Evolutionary conservation across 2,888 invertebrate genomes (phyloP), one percentile per base, ranked within the genome.

Genomic region (Entomobrya multifasciata): DNA sequence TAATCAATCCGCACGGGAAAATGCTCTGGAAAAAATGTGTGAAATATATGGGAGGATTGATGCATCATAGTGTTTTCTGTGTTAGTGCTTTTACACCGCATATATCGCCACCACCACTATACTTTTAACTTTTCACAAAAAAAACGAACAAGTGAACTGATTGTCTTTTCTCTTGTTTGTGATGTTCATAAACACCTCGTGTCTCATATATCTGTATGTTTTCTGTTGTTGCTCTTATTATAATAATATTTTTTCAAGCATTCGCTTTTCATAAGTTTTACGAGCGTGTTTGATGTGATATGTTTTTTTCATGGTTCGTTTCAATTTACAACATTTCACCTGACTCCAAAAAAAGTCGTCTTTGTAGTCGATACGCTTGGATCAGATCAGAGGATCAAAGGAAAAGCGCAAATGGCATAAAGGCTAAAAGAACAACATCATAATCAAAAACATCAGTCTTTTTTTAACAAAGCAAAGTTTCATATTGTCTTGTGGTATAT

Each of bases 1-100:
- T 72, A 72, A 72, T 72, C 72, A 72, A 72, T 72, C 30, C 72
- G 27, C 72, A 72, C 72, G 72, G 49, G 49, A 72, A 72, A 70
- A 72, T 49, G 47, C n/a, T 41, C 15, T 49, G 27, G 27, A 67
- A 36, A 36, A 36, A n/a, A n/a, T n/a, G n/a, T n/a, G 36, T 4
- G 67, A 20, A 67, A 17, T 20, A 13, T 41, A 67, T 67, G 67
- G 8, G 36, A 36, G 36, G 41, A 41, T 67, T 67, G 67, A 67
- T 44, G 67, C 20, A 17, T 20, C 36, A 67, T 17, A 5, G 4
- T 41, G 36, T 67, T 41, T 67, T n/a, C n/a, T n/a, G n/a, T n/a
- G n/a, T n/a, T n/a, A n/a, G 41, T 67, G 17, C 30, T 62, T 20
- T 8, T 4, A 36, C 36, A 36, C 36, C 4, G 36, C 36, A 36